Evolutionary conservation across 2,113 vertebrate genomes (phyloP), one percentile per base, ranked within the genome.

Genomic region (Egretta garzetta): DNA sequence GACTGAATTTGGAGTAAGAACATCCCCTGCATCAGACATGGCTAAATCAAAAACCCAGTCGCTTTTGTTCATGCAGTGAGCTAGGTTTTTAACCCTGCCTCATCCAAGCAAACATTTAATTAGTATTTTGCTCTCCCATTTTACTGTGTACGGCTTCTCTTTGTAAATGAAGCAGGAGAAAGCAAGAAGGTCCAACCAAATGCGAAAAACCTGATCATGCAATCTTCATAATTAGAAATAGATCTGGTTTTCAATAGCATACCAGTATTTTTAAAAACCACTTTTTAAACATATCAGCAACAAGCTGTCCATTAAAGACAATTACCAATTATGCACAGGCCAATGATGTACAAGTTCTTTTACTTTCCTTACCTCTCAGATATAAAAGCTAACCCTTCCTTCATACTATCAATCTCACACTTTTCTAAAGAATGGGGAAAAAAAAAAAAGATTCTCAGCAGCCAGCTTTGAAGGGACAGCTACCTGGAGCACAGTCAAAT

Each of bases 1-100:
- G 95, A 97, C 95, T 85, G 93, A 97, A 97, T 97, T 97, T 96
- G 96, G 95, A 96, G 84, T 93, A 90, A 72, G 93, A 96, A 79
- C 83, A 94, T 96, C 89, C 94, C 70, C 91, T 91, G 91, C 80
- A 96, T 93, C 94, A 96, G 86, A 82, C 91, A 73, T 8, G 52
- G 94, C 91, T 87, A 82, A 94, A 96, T 95, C 93, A 96, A 96
- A 97, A 97, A 82, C 62, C 84, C 89, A 64, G 70, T 82, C 89
- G 83, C 94, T 81, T 97, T 95, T 97, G 93, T 95, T 96, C 94
- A 55, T 0, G 2, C 60, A 37, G 73, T 2, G 4, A 82, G 89
- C 70, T 70, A 62, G n/a, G 35, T 30, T 96, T 91, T 96, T 94
- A 96, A 95, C 86, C 45, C 86, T 96, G 74, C 41, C 49, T 93